phyloP scores from a whole-genome alignment of 30 jellyfish, hydroid and myxozoan species.

The Aurelia coerulea region DNA sequence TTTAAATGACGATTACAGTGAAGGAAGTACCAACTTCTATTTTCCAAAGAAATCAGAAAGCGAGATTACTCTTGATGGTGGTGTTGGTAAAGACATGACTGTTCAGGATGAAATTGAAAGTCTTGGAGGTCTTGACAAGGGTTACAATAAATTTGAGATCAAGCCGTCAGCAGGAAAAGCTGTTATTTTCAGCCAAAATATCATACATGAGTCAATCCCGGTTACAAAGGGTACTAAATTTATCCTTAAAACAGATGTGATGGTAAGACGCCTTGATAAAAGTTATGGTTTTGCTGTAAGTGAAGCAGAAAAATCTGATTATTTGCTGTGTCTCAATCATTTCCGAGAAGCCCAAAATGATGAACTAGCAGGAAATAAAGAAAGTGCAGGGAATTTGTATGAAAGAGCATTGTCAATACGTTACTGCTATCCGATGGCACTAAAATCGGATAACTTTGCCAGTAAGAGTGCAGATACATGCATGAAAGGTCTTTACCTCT shows the following conservation, averaged over 20 bases:
- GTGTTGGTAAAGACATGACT: slow-evolving; percentile 42
- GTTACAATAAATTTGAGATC: slow-evolving; percentile 35
- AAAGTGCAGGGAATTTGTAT: slow-evolving; percentile 29
- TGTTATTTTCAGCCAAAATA: slow-evolving; percentile 62
- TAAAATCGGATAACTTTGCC: background rate
- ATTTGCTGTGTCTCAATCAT: slow-evolving; percentile 47
- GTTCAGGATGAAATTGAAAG: slow-evolving; percentile 43
- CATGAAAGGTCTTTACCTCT: background rate
- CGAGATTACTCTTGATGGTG: background rate
- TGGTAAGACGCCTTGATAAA: no score
- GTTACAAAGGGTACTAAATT: slow-evolving; percentile 18
- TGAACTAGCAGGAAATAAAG: slow-evolving; percentile 30
- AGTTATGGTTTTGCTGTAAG: slow-evolving; percentile 63
- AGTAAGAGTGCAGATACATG: background rate
- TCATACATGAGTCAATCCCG: slow-evolving; percentile 50
- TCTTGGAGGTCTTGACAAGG: slow-evolving; percentile 53
- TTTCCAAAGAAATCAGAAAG: slow-evolving; percentile 24
- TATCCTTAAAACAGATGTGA: no score
- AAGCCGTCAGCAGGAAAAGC: slow-evolving; percentile 47
- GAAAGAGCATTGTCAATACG: slow-evolving; percentile 21
- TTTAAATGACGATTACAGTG: slow-evolving; percentile 59
- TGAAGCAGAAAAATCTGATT: no score
- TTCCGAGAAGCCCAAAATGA: slow-evolving; percentile 61
- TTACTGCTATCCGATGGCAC: slow-evolving; percentile 55
- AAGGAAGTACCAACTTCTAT: slow-evolving; percentile 63